Conservation (phyloP, 2,888 invertebrate species). For the Platycnemis pennipes region DNA sequence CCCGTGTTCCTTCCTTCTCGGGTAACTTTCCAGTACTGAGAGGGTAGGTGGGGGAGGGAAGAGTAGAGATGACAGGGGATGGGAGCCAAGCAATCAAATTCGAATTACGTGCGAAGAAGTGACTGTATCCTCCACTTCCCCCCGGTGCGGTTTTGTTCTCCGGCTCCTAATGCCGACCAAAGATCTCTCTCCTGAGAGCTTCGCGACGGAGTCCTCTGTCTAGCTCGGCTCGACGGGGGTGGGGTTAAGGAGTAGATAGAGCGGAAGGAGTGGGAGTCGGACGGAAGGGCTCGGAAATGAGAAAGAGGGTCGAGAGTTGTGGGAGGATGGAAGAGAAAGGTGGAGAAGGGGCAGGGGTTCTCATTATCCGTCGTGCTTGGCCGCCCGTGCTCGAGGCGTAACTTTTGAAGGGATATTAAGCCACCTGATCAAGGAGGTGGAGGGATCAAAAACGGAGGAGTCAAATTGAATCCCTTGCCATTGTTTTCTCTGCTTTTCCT, state of each 20-base stretch:
- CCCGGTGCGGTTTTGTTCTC: constrained; percentile 40
- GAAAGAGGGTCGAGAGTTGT: neutral
- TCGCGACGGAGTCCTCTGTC: neutral
- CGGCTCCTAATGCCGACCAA: neutral
- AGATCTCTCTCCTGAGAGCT: neutral
- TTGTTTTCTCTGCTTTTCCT: neutral
- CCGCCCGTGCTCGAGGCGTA: neutral
- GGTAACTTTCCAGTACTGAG: neutral
- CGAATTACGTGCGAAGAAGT: constrained; percentile 57
- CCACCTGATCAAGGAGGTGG: neutral
- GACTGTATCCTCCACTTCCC: constrained; percentile 61
- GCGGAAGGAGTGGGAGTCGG: neutral
- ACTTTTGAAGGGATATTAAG: neutral
- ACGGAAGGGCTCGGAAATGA: neutral
- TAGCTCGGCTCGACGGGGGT: too few relatives aligned
- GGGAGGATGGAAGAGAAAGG: neutral
- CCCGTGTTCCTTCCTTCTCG: neutral
- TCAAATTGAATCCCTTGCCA: neutral
- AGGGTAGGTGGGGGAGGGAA: neutral
- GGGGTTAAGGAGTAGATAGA: too few relatives aligned
- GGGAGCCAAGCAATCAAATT: constrained; percentile 53
- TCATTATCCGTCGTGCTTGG: neutral
- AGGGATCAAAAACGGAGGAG: neutral
- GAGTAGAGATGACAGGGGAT: neutral
- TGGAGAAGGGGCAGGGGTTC: neutral